Base-by-base conservation (phyloP, 2,797 vertebrate genomes). In the Enteromius anoplus region DNA sequence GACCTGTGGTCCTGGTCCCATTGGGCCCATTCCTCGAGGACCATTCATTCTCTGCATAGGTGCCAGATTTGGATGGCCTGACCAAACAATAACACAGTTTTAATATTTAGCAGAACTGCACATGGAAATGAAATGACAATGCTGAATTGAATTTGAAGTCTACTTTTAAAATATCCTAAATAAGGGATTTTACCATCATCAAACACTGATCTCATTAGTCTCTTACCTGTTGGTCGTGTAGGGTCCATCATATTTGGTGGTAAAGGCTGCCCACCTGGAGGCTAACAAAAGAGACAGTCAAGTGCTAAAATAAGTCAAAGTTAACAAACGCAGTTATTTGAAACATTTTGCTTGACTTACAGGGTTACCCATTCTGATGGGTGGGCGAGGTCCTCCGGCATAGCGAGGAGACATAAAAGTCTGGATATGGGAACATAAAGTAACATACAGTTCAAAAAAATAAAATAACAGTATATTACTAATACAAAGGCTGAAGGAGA, bases 341-440 rank as follows among this genome's bases (percentile, higher is more conserved):
- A 81, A 64, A 45, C 72, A 15, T 62, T 81, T 51, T 53, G 47
- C 10, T 2, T 4, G 40, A 47, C 85, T 14, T 96, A 99, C 98
- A 96, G 98, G 98, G 93, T 95, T 99, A 88, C 94, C 95, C 97
- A 99, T 99, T 94, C 98, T 96, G 92, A 99, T 97, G 86, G 97
- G 97, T 81, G 97, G 97, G 93, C 98, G 95, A 84, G 97, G 97
- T 89, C 98, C 97, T 93, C 97, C 97, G 82, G 97, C 96, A 26
- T 98, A 99, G 90, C 98, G 95, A 68, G 98, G 98, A 2, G 97
- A 99, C 97, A 99, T 99, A 92, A 99, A 99, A 84, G 98, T 96
- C 98, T 99, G 78, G 3, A 51, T 17, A 71, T 21, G 26, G 40
- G 5, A 69, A 82, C 5, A 82, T 3, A 79, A n/a, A 53, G 71